Evolutionary conservation across 2,113 vertebrate species (phyloP).

Genomic region (Salminus brasiliensis): DNA sequence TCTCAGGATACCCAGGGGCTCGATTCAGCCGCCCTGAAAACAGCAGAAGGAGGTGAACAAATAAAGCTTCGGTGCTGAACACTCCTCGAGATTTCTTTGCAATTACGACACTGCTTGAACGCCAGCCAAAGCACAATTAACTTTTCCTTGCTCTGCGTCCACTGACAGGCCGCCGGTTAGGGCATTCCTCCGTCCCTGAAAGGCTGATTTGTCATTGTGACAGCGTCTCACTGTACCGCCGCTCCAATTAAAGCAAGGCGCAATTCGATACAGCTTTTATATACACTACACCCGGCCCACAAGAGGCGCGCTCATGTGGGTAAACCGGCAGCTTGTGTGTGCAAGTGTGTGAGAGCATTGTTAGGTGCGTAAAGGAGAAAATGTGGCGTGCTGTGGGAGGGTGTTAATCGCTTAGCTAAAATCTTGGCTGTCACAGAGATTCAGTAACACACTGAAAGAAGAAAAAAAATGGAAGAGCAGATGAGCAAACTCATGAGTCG

Average conservation of each 20-base stretch:
- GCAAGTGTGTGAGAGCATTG: slow-evolving; percentile 49
- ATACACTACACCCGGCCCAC: slow-evolving; percentile 67
- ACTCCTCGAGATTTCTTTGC: slow-evolving; percentile 63
- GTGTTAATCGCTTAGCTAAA: slow-evolving; percentile 36
- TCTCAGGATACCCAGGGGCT: slow-evolving; percentile 50
- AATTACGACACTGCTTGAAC: slow-evolving; percentile 70
- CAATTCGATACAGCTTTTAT: slow-evolving; percentile 78
- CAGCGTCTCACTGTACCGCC: slow-evolving; percentile 71
- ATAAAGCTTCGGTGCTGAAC: slow-evolving; percentile 60
- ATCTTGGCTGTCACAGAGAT: slow-evolving; percentile 52
- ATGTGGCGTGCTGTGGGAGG: slow-evolving; percentile 58
- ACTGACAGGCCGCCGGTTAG: slow-evolving; percentile 62
- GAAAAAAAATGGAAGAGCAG: slow-evolving; percentile 2
- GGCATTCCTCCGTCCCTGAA: slow-evolving; percentile 70
- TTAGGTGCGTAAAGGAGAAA: slow-evolving; percentile 51
- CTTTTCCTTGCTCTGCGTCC: slow-evolving; percentile 66
- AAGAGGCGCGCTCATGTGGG: slow-evolving; percentile 46
- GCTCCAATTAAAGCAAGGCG: slow-evolving; percentile 77
- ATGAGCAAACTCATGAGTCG: slow-evolving; percentile 34
- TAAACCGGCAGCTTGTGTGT: slow-evolving; percentile 12
- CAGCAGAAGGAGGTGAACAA: slow-evolving; percentile 67
- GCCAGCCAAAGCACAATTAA: slow-evolving; percentile 72
- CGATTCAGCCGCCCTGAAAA: slow-evolving; percentile 56
- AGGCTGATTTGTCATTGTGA: slow-evolving; percentile 78
- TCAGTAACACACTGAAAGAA: slow-evolving; percentile 28